These are phyloP conservation scores for Hippotragus niger DNA, from an alignment of 2,113 vertebrate species.

Conservation along the genomic window DNA sequence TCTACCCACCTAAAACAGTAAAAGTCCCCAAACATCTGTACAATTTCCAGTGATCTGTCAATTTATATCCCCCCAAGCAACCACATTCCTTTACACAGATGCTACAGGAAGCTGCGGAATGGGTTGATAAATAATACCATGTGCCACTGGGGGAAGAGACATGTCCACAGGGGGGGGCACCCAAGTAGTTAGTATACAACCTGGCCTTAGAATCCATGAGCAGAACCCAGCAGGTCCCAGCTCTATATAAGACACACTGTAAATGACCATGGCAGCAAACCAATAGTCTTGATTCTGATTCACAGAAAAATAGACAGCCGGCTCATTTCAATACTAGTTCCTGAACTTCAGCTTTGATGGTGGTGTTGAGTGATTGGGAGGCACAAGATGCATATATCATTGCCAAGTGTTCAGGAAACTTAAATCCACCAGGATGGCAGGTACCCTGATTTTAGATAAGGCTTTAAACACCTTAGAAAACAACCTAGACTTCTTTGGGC, in stretches of 20 bases:
- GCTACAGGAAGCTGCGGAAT: neutral
- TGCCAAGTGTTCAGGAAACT: neutral
- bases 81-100: neutral
- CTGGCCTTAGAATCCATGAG: neutral
- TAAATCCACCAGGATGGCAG: neutral
- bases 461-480: neutral
- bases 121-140: neutral
- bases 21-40: neutral
- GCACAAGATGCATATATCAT: too few relatives aligned
- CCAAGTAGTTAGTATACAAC: neutral
- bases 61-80: neutral
- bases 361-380: neutral
- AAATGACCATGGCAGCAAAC: neutral
- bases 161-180: rapidly evolving
- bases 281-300: neutral
- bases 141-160: neutral
- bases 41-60: neutral
- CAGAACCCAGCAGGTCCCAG: neutral
- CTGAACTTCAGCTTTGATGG: neutral
- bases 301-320: neutral
- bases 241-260: neutral
- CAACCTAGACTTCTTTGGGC: neutral
- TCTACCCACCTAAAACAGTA: neutral
- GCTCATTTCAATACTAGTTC: neutral
- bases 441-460: neutral